Conservation (phyloP, 1,140 invertebrate species). For the Drosophila bocki region DNA sequence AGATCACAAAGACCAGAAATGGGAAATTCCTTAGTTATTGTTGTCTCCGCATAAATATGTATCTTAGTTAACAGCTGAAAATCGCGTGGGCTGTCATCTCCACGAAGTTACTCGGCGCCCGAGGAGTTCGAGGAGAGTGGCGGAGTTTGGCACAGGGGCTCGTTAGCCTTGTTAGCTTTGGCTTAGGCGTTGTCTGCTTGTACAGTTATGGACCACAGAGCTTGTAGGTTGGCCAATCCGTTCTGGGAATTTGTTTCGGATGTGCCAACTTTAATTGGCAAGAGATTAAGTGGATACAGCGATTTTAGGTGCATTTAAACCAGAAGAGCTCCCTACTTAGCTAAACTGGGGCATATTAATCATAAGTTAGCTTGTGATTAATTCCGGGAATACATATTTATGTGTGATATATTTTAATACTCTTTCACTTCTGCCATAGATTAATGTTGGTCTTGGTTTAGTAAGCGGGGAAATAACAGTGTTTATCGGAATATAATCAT, state of each 20-base stretch:
- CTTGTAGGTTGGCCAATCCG: slow-evolving; percentile 48
- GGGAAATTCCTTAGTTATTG: slow-evolving; percentile 73
- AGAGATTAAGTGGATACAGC: slow-evolving; percentile 11
- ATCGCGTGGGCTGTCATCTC: slow-evolving; percentile 42
- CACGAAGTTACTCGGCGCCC: slow-evolving; percentile 4
- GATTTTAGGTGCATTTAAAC: slow-evolving; percentile 14
- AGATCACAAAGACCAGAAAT: slow-evolving; percentile 73
- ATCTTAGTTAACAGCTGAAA: slow-evolving; percentile 59
- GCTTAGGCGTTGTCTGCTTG: slow-evolving; percentile 39
- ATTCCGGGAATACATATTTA: slow-evolving; percentile 3
- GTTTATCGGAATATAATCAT: not conserved
- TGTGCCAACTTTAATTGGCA: slow-evolving; percentile 40
- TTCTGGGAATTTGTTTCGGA: slow-evolving; percentile 35
- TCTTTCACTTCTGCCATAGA: not conserved
- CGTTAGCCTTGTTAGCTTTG: slow-evolving; percentile 47
- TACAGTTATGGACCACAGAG: slow-evolving; percentile 28
- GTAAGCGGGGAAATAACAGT: not conserved
- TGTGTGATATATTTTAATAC: not conserved
- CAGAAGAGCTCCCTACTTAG: slow-evolving; percentile 8
- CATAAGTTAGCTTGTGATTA: not conserved
- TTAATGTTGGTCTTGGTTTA: not conserved
- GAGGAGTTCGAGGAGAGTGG: slow-evolving; percentile 14
- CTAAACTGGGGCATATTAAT: not conserved
- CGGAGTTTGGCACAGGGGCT: slow-evolving; percentile 9
- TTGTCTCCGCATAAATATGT: slow-evolving; percentile 65